Conservation (phyloP, 2,888 invertebrate species). For the Troides aeacus region DNA sequence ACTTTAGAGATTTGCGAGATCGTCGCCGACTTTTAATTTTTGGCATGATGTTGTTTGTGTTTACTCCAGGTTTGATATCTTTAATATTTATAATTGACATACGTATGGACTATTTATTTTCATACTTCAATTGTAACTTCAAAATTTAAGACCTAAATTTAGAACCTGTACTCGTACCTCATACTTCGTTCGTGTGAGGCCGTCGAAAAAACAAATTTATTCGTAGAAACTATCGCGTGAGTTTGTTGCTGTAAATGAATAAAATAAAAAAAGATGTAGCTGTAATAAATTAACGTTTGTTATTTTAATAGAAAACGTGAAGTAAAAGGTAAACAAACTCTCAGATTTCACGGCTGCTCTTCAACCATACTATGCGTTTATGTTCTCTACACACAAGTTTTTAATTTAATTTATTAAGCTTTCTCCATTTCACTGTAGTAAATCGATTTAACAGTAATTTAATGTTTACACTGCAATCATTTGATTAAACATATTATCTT, state of each 20-base stretch:
- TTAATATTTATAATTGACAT: too few relatives aligned
- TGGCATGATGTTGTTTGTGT: too few relatives aligned
- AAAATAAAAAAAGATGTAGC: neutral
- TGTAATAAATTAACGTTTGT: neutral
- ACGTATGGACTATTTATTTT: too few relatives aligned
- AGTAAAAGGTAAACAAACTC: constrained; percentile 12
- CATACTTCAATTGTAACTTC: too few relatives aligned
- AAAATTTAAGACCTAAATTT: too few relatives aligned
- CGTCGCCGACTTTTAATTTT: too few relatives aligned
- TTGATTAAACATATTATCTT: too few relatives aligned
- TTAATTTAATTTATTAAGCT: constrained; percentile 17
- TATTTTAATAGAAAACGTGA: constrained; percentile 8
- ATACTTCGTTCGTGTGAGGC: neutral
- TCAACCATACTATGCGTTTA: neutral
- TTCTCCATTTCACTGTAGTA: constrained; percentile 18
- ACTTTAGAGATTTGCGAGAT: neutral
- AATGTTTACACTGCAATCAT: too few relatives aligned
- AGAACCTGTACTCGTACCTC: neutral
- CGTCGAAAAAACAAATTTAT: neutral
- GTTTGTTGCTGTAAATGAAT: neutral
- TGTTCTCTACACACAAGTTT: constrained; percentile 11
- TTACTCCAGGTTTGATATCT: too few relatives aligned
- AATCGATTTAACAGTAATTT: neutral
- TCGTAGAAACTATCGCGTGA: neutral
- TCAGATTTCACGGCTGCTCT: constrained; percentile 16